Conservation (phyloP, 2,797 vertebrate species). For the Streptopelia turtur region DNA sequence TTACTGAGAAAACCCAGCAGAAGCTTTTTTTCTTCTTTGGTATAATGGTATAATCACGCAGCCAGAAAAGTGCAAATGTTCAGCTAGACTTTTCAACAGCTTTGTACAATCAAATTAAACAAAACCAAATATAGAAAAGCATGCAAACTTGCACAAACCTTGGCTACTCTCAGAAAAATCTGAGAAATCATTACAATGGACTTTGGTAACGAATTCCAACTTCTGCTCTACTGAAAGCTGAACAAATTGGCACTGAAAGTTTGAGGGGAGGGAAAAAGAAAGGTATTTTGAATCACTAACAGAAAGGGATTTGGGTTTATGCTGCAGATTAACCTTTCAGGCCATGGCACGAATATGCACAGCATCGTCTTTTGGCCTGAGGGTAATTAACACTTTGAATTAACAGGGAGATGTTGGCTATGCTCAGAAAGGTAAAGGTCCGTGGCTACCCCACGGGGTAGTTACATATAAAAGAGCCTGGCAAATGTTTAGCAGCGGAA, state of each 20-base stretch:
- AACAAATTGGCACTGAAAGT: neutral
- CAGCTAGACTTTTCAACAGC: constrained; percentile 55
- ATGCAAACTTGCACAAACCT: constrained; percentile 64
- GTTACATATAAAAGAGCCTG: neutral
- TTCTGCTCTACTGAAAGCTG: constrained; percentile 42
- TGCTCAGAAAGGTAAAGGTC: neutral
- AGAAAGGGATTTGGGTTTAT: neutral
- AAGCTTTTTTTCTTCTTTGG: neutral
- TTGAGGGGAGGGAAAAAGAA: neutral
- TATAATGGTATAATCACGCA: neutral
- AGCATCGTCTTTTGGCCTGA: neutral
- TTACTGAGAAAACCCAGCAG: constrained; percentile 4
- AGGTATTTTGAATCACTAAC: constrained; percentile 1
- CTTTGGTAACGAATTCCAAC: constrained; percentile 49
- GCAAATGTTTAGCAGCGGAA: constrained; percentile 24
- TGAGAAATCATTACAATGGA: constrained; percentile 57
- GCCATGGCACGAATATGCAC: neutral
- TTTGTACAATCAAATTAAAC: constrained; percentile 70
- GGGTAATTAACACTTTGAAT: constrained; percentile 3
- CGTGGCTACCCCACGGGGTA: neutral
- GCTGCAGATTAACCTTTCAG: constrained; percentile 34
- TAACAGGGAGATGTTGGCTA: neutral
- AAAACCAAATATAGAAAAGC: constrained; percentile 77
- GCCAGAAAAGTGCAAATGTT: constrained; percentile 39
- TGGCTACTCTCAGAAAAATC: constrained; percentile 49